Evolutionary conservation across 2,888 invertebrate genomes (phyloP), one percentile per base, ranked within the genome.

Genomic region (Thereva nobilitata): DNA sequence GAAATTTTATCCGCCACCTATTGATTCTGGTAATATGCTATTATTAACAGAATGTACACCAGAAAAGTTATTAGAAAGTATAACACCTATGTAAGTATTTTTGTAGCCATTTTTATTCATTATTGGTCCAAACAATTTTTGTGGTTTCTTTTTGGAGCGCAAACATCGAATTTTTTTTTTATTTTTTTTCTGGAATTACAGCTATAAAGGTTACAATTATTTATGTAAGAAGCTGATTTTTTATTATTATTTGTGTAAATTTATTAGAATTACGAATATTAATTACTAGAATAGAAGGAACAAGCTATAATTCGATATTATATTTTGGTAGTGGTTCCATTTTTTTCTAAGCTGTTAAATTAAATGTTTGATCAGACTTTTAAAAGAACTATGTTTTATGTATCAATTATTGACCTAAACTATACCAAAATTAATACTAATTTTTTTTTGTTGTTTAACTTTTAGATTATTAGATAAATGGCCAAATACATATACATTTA

Each of bases 401-500:
- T 59, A 42, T 45, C 7, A 4, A 8, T 41, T 5, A 12, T 9
- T 52, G 6, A 47, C 12, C n/a, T 55, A 42, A n/a, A 38, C 66
- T 40, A n/a, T 42, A 2, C 34, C 42, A 57, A 23, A 9, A 53
- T 57, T 34, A 52, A 12, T 54, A 4, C 34, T 42, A 12, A 5
- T 4, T 42, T 56, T 1, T 50, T 38, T 50, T 47, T 9, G 23
- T 45, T 12, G 38, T 37, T 42, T 37, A 12, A 47, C 1, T n/a
- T 37, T 55, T 40, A 89, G 89, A 41, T 76, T 90, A n/a, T 75
- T 91, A 45, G 87, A 86, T 10, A 82, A 84, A 44, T 89, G 90
- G 77, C 96, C 95, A 0, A 96, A 97, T 76, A 95, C 95, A 0
- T 97, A 96, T 77, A 90, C 94, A 2, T 92, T 89, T 76, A 95